Evolutionary conservation across 2,113 vertebrate species (phyloP).

Genomic region (Phylloscopus trochilus): DNA sequence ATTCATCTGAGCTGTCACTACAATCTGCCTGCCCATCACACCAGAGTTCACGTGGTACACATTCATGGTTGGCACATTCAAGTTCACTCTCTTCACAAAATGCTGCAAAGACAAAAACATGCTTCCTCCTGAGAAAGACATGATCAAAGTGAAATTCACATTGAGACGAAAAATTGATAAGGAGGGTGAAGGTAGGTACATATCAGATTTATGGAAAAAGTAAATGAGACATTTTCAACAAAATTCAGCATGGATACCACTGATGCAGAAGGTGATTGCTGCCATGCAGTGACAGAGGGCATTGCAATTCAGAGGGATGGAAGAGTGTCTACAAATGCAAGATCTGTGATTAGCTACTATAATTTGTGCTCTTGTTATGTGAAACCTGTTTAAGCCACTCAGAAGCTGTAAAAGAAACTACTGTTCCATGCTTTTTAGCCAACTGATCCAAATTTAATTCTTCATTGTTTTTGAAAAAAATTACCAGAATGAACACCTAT

Average conservation of each 20-base stretch:
- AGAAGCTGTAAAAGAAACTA: neutral
- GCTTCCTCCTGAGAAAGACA: neutral
- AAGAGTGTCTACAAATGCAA: neutral
- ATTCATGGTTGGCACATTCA: constrained; percentile 88
- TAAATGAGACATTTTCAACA: neutral
- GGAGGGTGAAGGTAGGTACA: neutral
- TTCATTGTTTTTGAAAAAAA: neutral
- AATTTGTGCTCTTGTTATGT: neutral
- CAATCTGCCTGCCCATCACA: constrained; percentile 89
- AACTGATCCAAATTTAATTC: neutral
- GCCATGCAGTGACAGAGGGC: neutral
- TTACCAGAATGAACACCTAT: neutral
- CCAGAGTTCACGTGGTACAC: constrained; percentile 86
- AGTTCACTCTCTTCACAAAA: constrained; percentile 84
- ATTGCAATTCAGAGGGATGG: neutral
- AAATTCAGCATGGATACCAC: neutral
- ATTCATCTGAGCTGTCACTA: constrained; percentile 91
- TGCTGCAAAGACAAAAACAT: constrained; percentile 70
- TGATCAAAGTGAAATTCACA: neutral
- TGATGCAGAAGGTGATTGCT: neutral
- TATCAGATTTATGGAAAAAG: neutral
- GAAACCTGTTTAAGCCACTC: neutral
- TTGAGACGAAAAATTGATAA: neutral
- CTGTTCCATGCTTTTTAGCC: neutral
- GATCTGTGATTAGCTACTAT: neutral